phyloP scores from a whole-genome alignment of 2,888 invertebrate species.

The Dysmachus trigonus region DNA sequence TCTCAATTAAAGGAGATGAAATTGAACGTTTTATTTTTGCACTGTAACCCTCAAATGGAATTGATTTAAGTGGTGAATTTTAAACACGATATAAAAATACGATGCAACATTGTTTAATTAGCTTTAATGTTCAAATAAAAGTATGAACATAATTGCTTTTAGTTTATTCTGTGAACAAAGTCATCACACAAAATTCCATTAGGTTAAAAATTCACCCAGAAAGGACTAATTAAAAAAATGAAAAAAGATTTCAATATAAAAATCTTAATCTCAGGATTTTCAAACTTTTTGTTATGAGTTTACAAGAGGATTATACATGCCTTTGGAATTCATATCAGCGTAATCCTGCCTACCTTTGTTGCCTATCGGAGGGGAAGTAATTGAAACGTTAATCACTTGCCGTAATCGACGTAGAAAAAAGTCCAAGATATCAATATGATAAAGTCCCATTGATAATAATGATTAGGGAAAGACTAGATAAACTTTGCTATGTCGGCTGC shows the following conservation, averaged over 20 bases:
- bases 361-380: neutral
- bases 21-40: too few relatives aligned
- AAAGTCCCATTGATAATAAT: conserved; percentile 28
- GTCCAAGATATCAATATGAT: conserved; percentile 11
- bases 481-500: neutral
- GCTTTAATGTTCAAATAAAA: too few relatives aligned
- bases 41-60: too few relatives aligned
- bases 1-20: too few relatives aligned
- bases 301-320: neutral
- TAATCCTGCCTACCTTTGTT: neutral
- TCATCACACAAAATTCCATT: too few relatives aligned
- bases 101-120: too few relatives aligned
- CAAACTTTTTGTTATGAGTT: neutral
- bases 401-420: neutral
- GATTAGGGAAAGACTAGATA: conserved; percentile 22
- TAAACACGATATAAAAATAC: too few relatives aligned
- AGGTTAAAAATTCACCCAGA: too few relatives aligned
- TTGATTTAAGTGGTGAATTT: too few relatives aligned
- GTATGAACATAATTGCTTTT: too few relatives aligned
- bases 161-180: too few relatives aligned
- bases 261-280: neutral
- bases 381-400: neutral
- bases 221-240: too few relatives aligned
- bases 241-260: neutral
- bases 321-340: neutral